Evolutionary conservation across 1,140 invertebrate species (phyloP), one percentile per base, ranked within the genome.

Genomic region (Mesaphorura yosii): DNA sequence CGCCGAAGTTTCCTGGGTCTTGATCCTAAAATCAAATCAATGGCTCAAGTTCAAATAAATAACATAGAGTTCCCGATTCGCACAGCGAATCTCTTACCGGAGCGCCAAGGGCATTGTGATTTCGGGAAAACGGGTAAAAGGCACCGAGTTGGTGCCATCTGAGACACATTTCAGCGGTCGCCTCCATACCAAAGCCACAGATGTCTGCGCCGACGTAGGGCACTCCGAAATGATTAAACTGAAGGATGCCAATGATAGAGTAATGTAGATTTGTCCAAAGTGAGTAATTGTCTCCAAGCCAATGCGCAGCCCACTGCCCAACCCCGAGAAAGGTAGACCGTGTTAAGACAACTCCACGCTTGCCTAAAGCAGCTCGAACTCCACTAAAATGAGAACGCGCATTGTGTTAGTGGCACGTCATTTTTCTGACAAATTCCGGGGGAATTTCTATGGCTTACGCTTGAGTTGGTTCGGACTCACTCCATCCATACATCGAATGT

Each of bases 111-210:
- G 56, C 76, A 68, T 89, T 89, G 65, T 91, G 87, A 69, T 88
- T 91, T 59, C 87, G 51, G 20, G 48, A 51, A 19, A 91, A 91
- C 1, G 86, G 84, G 70, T 88, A 88, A 70, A 88, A 88, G 4
- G 85, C 84, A 2, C 88, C 89, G 14, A 10, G 70, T 67, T 88
- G 79, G 73, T 76, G 79, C 86, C 86, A 90, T 0, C 86, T 72
- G 15, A 28, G 44, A 26, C 58, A 60, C 15, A 60, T 10, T 29
- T 55, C 44, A 31, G 22, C 17, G 14, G 20, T 47, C 14, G 50
- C 6, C 1, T 48, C 29, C 3, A n/a, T 51, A 27, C 14, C 23
- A 40, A 56, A 62, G 76, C 59, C 56, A 22, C 56, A 62, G 50
- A 62, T 58, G 38, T 58, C 56, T 20, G 59, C 42, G 14, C 59